Percentiles rank a stretch among this genome's conserved stretches.
phyloP scores from a whole-genome alignment of 2,113 vertebrate genomes.

The Platysternon megacephalum region DNA sequence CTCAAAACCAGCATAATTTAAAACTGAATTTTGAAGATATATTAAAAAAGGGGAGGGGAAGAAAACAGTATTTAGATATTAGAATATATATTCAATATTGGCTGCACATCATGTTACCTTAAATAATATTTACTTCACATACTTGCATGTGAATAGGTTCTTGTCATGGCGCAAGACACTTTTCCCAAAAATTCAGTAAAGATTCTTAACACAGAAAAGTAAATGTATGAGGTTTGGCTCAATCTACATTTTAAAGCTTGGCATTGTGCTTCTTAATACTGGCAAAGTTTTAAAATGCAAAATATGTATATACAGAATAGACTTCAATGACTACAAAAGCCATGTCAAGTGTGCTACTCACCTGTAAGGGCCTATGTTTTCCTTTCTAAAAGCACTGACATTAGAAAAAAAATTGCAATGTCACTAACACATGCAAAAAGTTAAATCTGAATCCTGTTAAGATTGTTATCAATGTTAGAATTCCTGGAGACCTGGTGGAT shows the following conservation, averaged over 20 bases:
- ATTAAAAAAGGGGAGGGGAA: background rate
- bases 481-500: background rate
- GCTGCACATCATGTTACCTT: fast-evolving
- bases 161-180: background rate
- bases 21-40: background rate
- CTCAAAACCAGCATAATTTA: background rate
- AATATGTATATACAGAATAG: background rate
- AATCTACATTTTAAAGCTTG: background rate
- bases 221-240: background rate
- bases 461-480: background rate
- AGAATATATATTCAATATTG: background rate
- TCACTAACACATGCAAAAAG: background rate
- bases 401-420: background rate
- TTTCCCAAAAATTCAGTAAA: background rate
- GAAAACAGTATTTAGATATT: background rate
- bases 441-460: background rate
- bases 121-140: background rate
- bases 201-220: background rate
- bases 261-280: background rate
- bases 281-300: background rate
- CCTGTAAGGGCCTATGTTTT: background rate
- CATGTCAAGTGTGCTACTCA: background rate
- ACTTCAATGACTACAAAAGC: background rate
- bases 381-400: background rate
- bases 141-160: background rate